Percentiles rank a stretch among this genome's conserved stretches.
These are phyloP conservation scores for Tillus elongatus DNA, from an alignment of 2,888 invertebrate genomes.

Conservation along the genomic window DNA sequence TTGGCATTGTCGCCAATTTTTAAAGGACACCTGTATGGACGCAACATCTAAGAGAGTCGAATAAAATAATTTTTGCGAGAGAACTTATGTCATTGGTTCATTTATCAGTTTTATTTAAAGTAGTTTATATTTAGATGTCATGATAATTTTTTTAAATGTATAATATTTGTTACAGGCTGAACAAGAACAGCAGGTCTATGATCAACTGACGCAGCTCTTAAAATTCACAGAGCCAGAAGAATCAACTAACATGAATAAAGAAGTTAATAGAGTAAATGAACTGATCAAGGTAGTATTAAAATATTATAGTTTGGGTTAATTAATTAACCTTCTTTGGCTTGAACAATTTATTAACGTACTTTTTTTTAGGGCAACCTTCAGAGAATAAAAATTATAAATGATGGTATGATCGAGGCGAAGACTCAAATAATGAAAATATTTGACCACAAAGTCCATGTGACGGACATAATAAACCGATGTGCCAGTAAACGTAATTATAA, in stretches of 20 bases:
- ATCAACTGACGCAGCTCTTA: conserved; percentile 37
- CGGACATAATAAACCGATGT: conserved; percentile 83
- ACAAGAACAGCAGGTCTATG: conserved; percentile 44
- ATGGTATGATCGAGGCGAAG: conserved; percentile 83
- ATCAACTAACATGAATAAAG: conserved; percentile 32
- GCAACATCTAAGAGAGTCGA: too few relatives aligned
- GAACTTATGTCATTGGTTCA: too few relatives aligned
- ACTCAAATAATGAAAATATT: conserved; percentile 82
- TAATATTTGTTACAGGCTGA: conserved; percentile 40
- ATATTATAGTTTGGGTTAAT: not conserved
- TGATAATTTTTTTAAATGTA: too few relatives aligned
- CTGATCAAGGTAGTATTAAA: conserved; percentile 57
- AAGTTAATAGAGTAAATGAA: conserved; percentile 47
- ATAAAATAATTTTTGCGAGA: too few relatives aligned
- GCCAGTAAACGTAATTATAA: conserved; percentile 87
- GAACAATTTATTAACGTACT: conserved; percentile 6
- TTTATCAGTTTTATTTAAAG: too few relatives aligned
- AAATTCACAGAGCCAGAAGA: conserved; percentile 40
- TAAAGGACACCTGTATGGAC: too few relatives aligned
- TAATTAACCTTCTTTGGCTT: not conserved
- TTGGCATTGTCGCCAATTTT: too few relatives aligned
- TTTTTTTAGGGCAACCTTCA: conserved; percentile 81
- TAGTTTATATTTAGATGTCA: too few relatives aligned
- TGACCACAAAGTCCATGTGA: conserved; percentile 81
- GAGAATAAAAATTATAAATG: conserved; percentile 84